A percentile compares a stretch with the other conserved stretches of the same genome.
phyloP scores from a whole-genome alignment of 2,113 vertebrate species.

The Pluvianellus socialis region DNA sequence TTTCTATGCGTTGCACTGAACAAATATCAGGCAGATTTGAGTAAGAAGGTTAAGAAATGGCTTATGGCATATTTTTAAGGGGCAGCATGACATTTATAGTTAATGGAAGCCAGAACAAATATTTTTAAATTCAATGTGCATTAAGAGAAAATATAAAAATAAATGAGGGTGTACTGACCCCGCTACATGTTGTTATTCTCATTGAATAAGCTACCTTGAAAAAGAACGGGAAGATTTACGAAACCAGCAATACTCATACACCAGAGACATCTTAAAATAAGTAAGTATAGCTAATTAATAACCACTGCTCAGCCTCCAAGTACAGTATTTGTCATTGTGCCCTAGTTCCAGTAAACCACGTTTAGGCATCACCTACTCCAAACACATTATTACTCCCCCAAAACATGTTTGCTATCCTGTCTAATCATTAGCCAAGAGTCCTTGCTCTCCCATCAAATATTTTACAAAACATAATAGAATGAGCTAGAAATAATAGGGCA shows the following conservation, averaged over 20 bases:
- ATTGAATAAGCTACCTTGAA: conserved; percentile 46
- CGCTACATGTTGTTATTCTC: conserved; percentile 7
- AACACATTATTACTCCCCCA: neutral
- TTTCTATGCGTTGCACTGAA: neutral
- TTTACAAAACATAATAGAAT: neutral
- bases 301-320: neutral
- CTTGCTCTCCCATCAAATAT: neutral
- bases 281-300: neutral
- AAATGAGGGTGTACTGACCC: conserved; percentile 65
- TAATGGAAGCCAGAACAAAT: conserved; percentile 43
- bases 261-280: neutral
- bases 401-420: neutral
- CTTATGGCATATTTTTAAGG: neutral
- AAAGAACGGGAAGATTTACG: neutral
- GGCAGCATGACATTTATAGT: neutral
- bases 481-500: neutral
- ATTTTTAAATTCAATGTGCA: conserved; percentile 2
- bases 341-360: neutral
- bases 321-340: neutral
- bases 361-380: neutral
- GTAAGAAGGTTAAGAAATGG: neutral
- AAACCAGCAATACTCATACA: neutral
- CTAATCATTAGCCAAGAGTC: neutral
- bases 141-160: conserved; percentile 68
- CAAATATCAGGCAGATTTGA: neutral